These are phyloP conservation scores for Thripadectes ignobilis DNA, from an alignment of 2,797 vertebrate species.

Conservation along the genomic window DNA sequence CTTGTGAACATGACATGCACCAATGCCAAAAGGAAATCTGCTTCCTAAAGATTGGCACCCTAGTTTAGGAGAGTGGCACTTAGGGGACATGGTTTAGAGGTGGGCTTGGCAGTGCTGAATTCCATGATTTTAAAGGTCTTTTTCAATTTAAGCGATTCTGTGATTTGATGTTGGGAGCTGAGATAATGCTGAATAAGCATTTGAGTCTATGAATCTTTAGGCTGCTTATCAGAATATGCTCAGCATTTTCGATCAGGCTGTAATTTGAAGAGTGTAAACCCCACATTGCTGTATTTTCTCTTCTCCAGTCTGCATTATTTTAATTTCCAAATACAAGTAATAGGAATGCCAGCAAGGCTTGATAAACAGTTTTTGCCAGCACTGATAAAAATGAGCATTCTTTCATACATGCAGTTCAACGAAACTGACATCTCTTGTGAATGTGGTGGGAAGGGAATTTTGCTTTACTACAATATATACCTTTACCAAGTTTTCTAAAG, in stretches of 20 bases:
- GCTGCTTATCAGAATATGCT: neutral
- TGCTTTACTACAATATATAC: neutral
- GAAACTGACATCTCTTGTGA: neutral
- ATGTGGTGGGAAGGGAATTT: neutral
- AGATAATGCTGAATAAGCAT: neutral
- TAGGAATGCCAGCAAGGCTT: neutral
- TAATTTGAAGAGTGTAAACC: neutral
- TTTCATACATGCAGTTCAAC: neutral
- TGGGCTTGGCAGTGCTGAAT: neutral
- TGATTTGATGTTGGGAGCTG: neutral
- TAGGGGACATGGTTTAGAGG: neutral
- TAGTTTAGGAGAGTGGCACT: neutral
- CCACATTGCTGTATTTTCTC: neutral
- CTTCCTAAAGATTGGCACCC: neutral
- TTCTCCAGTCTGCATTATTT: neutral
- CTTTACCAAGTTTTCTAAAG: neutral
- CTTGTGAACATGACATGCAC: neutral
- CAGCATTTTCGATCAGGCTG: neutral
- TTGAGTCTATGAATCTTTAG: neutral
- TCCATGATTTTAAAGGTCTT: fast-evolving
- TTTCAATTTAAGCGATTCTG: neutral
- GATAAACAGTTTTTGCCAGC: neutral
- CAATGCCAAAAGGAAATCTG: neutral
- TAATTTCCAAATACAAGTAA: neutral
- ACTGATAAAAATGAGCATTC: neutral